Evolutionary conservation across 2,797 vertebrate genomes (phyloP).

Genomic region (Malurus splendens): DNA sequence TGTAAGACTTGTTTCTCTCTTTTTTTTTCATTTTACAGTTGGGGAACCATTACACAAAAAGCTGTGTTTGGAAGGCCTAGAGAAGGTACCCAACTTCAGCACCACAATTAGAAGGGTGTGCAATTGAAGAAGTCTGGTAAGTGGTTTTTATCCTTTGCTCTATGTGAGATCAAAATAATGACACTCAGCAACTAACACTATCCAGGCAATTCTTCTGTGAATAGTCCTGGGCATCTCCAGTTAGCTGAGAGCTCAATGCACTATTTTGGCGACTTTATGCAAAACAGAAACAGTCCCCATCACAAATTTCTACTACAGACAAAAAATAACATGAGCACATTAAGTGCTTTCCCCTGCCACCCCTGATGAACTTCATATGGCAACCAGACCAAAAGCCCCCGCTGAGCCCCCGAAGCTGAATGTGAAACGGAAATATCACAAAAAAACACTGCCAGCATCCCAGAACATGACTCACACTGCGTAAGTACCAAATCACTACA

Average conservation of each 20-base stretch:
- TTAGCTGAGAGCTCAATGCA: neutral
- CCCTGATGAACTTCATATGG: conserved; percentile 51
- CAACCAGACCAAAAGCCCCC: conserved; percentile 40
- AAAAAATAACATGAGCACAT: conserved; percentile 46
- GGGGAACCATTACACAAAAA: neutral
- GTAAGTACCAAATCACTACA: conserved; percentile 2
- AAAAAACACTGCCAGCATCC: conserved; percentile 8
- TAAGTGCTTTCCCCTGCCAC: conserved; percentile 42
- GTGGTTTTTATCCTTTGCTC: neutral
- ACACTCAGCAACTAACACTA: neutral
- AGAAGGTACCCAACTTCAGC: neutral
- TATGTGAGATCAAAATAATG: neutral
- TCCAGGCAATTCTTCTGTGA: neutral
- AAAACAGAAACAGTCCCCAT: conserved; percentile 24
- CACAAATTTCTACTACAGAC: neutral
- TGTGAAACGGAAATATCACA: conserved; percentile 44
- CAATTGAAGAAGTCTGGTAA: neutral
- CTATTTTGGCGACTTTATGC: conserved; percentile 9
- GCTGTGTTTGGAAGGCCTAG: neutral
- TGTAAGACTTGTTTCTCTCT: neutral
- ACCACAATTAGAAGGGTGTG: neutral
- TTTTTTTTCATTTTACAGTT: neutral
- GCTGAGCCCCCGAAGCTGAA: conserved; percentile 36
- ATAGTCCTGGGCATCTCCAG: neutral
- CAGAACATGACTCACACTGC: conserved; percentile 46